phyloP scores from a whole-genome alignment of 1,140 invertebrate genomes.

The Luehdorfia chinensis region DNA sequence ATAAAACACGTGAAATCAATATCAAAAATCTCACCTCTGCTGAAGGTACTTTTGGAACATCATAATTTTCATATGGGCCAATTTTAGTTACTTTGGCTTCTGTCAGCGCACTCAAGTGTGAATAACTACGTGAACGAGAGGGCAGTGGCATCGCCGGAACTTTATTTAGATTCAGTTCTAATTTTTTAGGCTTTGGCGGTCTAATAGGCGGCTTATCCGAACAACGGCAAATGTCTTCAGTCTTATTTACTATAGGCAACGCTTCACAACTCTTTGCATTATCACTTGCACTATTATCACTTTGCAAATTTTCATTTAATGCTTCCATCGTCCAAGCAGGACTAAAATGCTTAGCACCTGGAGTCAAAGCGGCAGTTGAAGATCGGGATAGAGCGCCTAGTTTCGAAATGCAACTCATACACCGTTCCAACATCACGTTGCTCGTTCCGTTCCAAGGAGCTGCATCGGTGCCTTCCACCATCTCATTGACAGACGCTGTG shows the following conservation, averaged over 20 bases:
- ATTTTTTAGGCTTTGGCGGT: constrained; percentile 53
- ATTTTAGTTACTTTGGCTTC: constrained; percentile 41
- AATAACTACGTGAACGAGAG: constrained; percentile 36
- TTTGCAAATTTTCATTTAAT: constrained; percentile 44
- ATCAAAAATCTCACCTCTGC: constrained; percentile 72
- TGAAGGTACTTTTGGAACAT: constrained; percentile 81
- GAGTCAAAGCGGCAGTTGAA: constrained; percentile 72
- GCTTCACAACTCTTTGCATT: constrained; percentile 29
- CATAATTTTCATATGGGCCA: constrained; percentile 86
- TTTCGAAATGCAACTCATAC: constrained; percentile 88
- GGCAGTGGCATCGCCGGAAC: constrained; percentile 61
- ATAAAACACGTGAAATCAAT: too few relatives aligned
- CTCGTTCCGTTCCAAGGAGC: constrained; percentile 41
- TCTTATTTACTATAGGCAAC: constrained; percentile 39
- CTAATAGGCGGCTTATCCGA: constrained; percentile 37
- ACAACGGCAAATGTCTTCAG: constrained; percentile 42
- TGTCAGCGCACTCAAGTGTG: constrained; percentile 29
- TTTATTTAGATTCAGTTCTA: constrained; percentile 70
- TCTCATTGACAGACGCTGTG: constrained; percentile 76
- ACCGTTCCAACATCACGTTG: constrained; percentile 80
- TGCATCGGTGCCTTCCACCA: constrained; percentile 30
- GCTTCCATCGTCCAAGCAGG: constrained; percentile 82
- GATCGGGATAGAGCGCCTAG: constrained; percentile 81
- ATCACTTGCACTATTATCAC: constrained; percentile 21
- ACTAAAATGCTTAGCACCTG: constrained; percentile 71